A percentile compares a stretch with the other conserved stretches of the same genome.
Evolutionary conservation across 2,888 invertebrate genomes (phyloP).

Genomic region (Euclidia mi): DNA sequence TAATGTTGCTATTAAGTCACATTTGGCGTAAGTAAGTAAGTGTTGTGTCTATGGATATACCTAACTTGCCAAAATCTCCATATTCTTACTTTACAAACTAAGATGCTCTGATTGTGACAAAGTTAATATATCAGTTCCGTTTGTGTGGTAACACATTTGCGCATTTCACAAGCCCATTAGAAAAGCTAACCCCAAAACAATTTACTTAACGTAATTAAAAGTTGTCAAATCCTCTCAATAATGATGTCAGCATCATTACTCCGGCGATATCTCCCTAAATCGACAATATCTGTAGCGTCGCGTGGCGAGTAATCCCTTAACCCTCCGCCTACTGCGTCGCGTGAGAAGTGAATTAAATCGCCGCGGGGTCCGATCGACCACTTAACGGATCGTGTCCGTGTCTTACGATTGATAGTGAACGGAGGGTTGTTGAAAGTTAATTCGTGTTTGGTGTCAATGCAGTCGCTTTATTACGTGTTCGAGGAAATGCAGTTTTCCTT

Average conservation of each 20-base stretch:
- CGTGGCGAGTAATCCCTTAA: constrained; percentile 85
- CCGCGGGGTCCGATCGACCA: constrained; percentile 83
- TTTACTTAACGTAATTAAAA: constrained; percentile 29
- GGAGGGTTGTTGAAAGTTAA: constrained; percentile 86
- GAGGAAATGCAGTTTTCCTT: constrained; percentile 81
- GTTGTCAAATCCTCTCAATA: constrained; percentile 64
- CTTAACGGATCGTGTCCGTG: constrained; percentile 84
- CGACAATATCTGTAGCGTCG: constrained; percentile 88
- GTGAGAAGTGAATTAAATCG: constrained; percentile 87
- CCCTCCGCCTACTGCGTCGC: constrained; percentile 79
- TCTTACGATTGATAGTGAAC: constrained; percentile 83
- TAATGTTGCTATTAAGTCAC: too few species aligned
- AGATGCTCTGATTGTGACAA: too few species aligned
- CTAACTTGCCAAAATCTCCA: too few species aligned
- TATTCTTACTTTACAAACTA: too few species aligned
- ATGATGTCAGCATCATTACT: constrained; percentile 81
- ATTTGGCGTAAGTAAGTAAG: too few species aligned
- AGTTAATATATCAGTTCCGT: too few species aligned
- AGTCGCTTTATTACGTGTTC: constrained; percentile 80
- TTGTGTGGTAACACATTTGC: too few species aligned
- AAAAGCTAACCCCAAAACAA: not conserved
- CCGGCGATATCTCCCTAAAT: constrained; percentile 75
- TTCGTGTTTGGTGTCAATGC: constrained; percentile 87
- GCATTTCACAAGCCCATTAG: too few species aligned
- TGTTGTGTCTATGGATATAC: too few species aligned